These are phyloP conservation scores for Tetraneura akinire DNA, from an alignment of 1,140 invertebrate genomes.

Conservation along the genomic window DNA sequence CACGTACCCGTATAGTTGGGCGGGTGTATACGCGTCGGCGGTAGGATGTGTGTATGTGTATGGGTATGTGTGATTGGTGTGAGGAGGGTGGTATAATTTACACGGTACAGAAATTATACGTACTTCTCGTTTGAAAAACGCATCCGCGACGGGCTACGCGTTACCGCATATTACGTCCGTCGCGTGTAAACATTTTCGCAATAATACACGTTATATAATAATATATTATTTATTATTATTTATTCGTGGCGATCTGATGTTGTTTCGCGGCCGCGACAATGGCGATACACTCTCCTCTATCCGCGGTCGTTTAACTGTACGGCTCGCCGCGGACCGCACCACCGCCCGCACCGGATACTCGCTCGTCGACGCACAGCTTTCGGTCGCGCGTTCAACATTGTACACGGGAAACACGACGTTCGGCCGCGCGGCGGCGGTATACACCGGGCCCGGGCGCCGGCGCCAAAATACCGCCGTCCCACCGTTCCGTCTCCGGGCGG, in stretches of 20 bases:
- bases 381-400: conserved; percentile 33
- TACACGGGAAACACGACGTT: background rate
- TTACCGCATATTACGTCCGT: too few relatives aligned
- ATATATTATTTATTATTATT: too few relatives aligned
- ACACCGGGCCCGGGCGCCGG: conserved; percentile 7
- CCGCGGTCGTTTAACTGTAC: background rate
- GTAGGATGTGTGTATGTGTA: background rate
- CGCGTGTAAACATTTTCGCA: too few relatives aligned
- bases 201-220: too few relatives aligned
- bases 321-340: background rate
- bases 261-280: background rate
- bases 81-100: too few relatives aligned
- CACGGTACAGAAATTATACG: too few relatives aligned
- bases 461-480: background rate
- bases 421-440: conserved; percentile 5
- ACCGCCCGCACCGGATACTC: conserved; percentile 20
- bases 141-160: too few relatives aligned
- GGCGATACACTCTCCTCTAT: background rate
- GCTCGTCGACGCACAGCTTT: conserved; percentile 22
- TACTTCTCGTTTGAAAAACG: too few relatives aligned
- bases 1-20: too few relatives aligned
- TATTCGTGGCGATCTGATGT: too few relatives aligned
- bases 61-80: too few relatives aligned
- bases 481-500: background rate
- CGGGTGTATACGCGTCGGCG: too few relatives aligned